Base-by-base conservation (phyloP, 1,140 invertebrate genomes). In the Glossosoma conforme region DNA sequence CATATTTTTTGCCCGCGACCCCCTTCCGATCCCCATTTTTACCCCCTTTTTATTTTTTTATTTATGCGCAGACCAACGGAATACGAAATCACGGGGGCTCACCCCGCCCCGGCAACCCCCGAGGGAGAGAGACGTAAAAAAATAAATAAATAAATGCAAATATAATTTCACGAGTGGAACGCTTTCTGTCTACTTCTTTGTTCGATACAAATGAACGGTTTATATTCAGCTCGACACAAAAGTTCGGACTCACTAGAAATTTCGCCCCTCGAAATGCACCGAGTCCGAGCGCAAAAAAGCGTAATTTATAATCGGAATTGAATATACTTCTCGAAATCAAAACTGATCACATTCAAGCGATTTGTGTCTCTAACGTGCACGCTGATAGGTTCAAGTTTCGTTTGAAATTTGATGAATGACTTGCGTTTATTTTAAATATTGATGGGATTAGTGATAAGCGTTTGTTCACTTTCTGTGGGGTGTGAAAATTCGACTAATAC, bases 91-190 rank as follows among this genome's bases (percentile, higher is more conserved):
- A 38, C 11, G 19, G 3, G 15, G 3, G 4, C 2, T 4, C 36
- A 3, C 36, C 36, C 2, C 8, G 14, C 8, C 36, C 36, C 36
- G 4, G 15, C n/a, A 36, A 35, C 9, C 32, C 44, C 32, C 44
- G 32, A 18, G 30, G 33, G 30, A 22, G 30, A 10, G n/a, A 18
- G 3, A 18, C n/a, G 15, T 17, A 46, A 36, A 35, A 46, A 46
- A 46, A 43, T 35, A 46, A 46, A 46, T 46, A 46, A 36, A 21
- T 35, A 46, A 36, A 46, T 46, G 33, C 32, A 46, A 46, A 46
- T 46, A 36, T 35, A 19, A 35, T 46, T 35, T 46, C 17, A 35
- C 17, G 32, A 46, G 32, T 13, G 15, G 30, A 21, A 18, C 18
- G 19, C 17, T 36, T 11, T 28, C 17, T 22, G 18, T 20, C 32